These are phyloP conservation scores for Micronycteris hirsuta DNA, from an alignment of 2,113 vertebrate genomes.

Conservation along the genomic window DNA sequence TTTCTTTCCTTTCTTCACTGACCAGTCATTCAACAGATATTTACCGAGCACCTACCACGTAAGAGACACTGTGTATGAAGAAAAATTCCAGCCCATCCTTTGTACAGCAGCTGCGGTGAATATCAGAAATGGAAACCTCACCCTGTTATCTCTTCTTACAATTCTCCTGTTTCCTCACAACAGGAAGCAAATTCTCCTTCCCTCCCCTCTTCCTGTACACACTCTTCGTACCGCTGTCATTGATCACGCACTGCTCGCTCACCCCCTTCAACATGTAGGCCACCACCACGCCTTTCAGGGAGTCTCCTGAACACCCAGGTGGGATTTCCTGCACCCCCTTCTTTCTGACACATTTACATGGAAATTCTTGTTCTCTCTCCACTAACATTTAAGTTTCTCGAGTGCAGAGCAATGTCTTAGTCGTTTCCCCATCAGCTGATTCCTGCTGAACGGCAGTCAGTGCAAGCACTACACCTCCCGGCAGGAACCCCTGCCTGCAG, in stretches of 20 bases:
- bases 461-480: neutral
- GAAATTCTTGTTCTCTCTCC: neutral
- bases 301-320: neutral
- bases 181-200: too few species aligned
- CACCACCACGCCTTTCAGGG: too few species aligned
- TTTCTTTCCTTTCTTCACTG: neutral
- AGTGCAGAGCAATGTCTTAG: neutral
- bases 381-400: neutral
- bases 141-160: neutral
- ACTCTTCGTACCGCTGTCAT: neutral
- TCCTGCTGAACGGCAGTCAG: neutral
- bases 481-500: neutral
- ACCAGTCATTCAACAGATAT: neutral
- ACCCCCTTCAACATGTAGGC: neutral
- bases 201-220: neutral
- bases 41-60: neutral
- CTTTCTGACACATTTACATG: neutral
- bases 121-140: neutral
- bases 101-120: neutral
- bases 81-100: neutral
- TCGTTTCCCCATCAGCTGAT: neutral
- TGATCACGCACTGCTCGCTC: too few species aligned
- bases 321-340: neutral
- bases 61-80: neutral
- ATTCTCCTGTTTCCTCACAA: neutral